phyloP scores from a whole-genome alignment of 64 coral and sea anemone species.

The Pachyseris speciosa region DNA sequence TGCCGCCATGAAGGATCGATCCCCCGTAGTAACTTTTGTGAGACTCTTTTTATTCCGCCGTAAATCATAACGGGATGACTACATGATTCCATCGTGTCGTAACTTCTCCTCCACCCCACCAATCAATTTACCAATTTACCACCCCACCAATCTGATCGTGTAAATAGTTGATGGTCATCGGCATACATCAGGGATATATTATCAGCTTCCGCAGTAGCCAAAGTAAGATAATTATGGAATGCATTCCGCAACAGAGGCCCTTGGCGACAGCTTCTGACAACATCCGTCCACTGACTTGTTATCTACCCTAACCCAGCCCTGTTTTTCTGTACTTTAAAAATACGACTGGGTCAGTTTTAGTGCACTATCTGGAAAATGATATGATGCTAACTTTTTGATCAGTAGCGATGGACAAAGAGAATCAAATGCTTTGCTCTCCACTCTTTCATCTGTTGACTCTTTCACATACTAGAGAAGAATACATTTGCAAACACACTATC shows the following conservation, averaged over 20 bases:
- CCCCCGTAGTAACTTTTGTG: too few species aligned
- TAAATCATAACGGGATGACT: too few species aligned
- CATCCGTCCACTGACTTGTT: constrained; percentile 6
- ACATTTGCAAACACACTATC: too few species aligned
- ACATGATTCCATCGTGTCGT: neutral
- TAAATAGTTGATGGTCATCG: constrained; percentile 7
- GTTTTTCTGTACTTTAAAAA: constrained; percentile 14
- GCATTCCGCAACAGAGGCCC: constrained; percentile 52
- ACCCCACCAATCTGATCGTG: neutral
- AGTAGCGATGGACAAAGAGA: constrained; percentile 7
- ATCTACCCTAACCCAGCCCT: neutral
- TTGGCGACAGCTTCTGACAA: constrained; percentile 34
- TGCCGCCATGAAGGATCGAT: too few species aligned
- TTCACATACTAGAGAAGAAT: too few species aligned
- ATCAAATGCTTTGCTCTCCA: constrained; percentile 63
- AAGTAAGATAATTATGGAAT: constrained; percentile 55
- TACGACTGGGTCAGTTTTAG: constrained; percentile 35
- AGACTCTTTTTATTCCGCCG: too few species aligned
- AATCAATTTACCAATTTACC: too few species aligned
- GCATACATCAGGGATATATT: constrained; percentile 12
- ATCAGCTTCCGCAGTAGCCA: neutral
- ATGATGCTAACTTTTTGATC: constrained; percentile 19
- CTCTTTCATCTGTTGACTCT: too few species aligned
- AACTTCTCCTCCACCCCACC: too few species aligned
- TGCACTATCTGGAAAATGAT: constrained; percentile 18